phyloP scores from a whole-genome alignment of 2,888 invertebrate species.

The Drosophila paramelanica region DNA sequence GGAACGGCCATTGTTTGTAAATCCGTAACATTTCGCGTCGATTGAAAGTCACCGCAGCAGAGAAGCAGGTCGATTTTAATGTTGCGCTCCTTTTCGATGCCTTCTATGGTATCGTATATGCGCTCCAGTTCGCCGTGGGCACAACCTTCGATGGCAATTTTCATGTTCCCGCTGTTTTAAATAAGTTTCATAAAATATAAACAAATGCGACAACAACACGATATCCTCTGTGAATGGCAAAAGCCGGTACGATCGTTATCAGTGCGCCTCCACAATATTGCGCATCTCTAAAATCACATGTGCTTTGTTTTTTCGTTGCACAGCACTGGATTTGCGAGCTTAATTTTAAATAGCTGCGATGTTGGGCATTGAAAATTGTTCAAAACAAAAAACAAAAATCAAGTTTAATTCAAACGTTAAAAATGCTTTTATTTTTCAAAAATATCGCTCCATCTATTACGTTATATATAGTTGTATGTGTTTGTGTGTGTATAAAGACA shows the following conservation, averaged over 20 bases:
- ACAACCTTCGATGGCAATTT: constrained; percentile 98
- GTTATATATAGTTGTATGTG: constrained; percentile 45
- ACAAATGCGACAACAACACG: constrained; percentile 12
- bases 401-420: constrained; percentile 65
- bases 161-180: constrained; percentile 87
- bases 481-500: constrained; percentile 57
- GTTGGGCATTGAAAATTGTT: too few relatives aligned
- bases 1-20: constrained; percentile 98
- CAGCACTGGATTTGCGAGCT: constrained; percentile 11
- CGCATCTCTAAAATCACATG: neutral
- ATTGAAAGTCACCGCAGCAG: constrained; percentile 99
- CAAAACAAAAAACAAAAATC: neutral
- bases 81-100: constrained; percentile 90
- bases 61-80: constrained; percentile 94
- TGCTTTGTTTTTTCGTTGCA: neutral
- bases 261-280: neutral
- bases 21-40: constrained; percentile 95
- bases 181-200: constrained; percentile 43
- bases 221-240: constrained; percentile 12
- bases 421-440: constrained; percentile 76
- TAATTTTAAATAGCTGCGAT: neutral
- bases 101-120: constrained; percentile 94
- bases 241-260: neutral
- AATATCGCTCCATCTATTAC: constrained; percentile 73
- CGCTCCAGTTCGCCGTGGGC: constrained; percentile 98